Percentiles rank a stretch among this genome's conserved stretches.
phyloP scores from a whole-genome alignment of 2,888 invertebrate genomes.

The Scelioninae gen. 1 region DNA sequence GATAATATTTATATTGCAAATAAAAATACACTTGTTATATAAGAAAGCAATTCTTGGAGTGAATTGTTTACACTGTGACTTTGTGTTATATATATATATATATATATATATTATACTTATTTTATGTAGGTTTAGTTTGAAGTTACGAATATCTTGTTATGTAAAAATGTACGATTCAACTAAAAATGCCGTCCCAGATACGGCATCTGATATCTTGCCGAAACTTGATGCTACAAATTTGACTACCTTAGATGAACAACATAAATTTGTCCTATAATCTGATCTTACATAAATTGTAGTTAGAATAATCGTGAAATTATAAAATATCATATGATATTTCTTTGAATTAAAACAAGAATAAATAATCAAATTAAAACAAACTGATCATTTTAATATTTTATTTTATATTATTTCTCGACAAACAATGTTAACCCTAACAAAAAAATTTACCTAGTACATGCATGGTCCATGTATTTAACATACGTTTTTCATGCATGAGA shows the following conservation, averaged over 20 bases:
- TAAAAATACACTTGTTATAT: background rate
- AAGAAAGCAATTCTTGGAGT: background rate
- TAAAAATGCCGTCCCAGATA: background rate
- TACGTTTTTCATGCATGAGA: no score
- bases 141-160: background rate
- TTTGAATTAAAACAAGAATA: no score
- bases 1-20: constrained; percentile 4
- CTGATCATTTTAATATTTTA: no score
- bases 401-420: no score
- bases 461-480: no score
- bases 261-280: background rate
- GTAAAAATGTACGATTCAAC: background rate
- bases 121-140: background rate
- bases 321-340: background rate
- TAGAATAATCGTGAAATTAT: background rate
- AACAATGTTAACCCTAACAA: no score
- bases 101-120: background rate
- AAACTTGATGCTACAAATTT: background rate
- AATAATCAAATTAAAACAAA: no score
- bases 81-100: background rate
- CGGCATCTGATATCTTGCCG: background rate
- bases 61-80: background rate
- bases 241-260: background rate
- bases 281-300: background rate
- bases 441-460: no score